phyloP scores from a whole-genome alignment of 2,113 vertebrate genomes.

The Pundamilia nyererei region DNA sequence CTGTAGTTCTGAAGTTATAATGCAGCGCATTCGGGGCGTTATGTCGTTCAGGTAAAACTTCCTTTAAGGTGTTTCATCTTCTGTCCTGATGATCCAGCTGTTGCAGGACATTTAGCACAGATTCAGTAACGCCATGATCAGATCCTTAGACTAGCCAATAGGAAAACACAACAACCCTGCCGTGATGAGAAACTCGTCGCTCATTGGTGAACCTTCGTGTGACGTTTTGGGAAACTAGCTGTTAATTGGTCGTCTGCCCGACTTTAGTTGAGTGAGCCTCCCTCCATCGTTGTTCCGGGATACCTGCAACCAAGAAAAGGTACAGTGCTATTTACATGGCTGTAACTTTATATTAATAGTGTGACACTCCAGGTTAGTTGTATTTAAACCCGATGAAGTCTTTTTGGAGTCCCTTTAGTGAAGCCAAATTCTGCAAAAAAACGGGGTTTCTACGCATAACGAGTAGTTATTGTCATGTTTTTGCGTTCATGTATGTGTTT shows the following conservation, averaged over 20 bases:
- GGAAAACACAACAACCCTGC: neutral
- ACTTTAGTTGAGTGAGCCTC: neutral
- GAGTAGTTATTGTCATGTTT: neutral
- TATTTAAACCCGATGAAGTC: rapidly evolving
- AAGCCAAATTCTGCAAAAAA: rapidly evolving
- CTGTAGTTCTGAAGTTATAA: neutral
- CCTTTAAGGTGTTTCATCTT: neutral
- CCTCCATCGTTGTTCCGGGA: neutral
- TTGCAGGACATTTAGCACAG: neutral
- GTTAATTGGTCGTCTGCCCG: neutral
- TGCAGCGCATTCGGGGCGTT: neutral
- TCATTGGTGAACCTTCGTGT: slow-evolving; percentile 27
- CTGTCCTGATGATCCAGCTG: neutral
- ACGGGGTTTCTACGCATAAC: neutral
- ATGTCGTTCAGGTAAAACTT: neutral
- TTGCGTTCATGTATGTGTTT: neutral
- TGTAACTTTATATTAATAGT: neutral
- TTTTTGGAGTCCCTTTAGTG: neutral
- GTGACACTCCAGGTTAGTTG: rapidly evolving
- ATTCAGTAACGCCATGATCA: slow-evolving; percentile 65
- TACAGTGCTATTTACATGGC: neutral
- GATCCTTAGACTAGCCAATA: slow-evolving; percentile 63
- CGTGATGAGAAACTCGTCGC: neutral
- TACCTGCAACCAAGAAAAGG: neutral
- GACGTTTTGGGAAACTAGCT: rapidly evolving